These are phyloP conservation scores for Drosophila obscura DNA, from an alignment of 1,140 invertebrate genomes.

Conservation along the genomic window DNA sequence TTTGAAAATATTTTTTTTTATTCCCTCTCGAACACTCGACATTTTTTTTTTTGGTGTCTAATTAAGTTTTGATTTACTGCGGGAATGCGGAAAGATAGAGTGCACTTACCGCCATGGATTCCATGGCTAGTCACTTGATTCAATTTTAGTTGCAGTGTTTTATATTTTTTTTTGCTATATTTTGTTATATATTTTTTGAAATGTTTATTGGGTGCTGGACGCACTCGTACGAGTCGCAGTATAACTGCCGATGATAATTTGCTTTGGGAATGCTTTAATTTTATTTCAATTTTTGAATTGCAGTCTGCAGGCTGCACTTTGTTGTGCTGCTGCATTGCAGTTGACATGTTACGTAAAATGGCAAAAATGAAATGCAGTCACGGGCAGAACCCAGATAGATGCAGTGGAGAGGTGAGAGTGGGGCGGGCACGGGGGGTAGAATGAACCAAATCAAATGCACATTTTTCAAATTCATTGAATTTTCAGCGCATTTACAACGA, in stretches of 20 bases:
- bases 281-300: conserved; percentile 80
- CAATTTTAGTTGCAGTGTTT: conserved; percentile 41
- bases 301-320: conserved; percentile 46
- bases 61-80: conserved; percentile 48
- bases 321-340: conserved; percentile 63
- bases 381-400: not conserved
- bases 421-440: conserved; percentile 4
- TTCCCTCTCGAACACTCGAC: conserved; percentile 28
- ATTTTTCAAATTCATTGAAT: conserved; percentile 81
- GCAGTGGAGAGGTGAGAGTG: not conserved
- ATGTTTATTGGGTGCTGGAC: conserved; percentile 29
- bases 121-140: conserved; percentile 40
- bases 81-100: not conserved
- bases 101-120: conserved; percentile 16
- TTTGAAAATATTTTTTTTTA: no score
- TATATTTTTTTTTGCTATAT: not conserved
- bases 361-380: conserved; percentile 32
- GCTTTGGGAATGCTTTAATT: conserved; percentile 71
- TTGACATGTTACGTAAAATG: conserved; percentile 69
- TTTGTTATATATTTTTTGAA: conserved; percentile 29
- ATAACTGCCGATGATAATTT: conserved; percentile 42
- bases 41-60: conserved; percentile 11
- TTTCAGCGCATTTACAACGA: conserved; percentile 62
- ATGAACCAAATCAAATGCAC: conserved; percentile 79
- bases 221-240: not conserved